Conservation (phyloP, 2,113 vertebrate genomes). For the Channa maculata region DNA sequence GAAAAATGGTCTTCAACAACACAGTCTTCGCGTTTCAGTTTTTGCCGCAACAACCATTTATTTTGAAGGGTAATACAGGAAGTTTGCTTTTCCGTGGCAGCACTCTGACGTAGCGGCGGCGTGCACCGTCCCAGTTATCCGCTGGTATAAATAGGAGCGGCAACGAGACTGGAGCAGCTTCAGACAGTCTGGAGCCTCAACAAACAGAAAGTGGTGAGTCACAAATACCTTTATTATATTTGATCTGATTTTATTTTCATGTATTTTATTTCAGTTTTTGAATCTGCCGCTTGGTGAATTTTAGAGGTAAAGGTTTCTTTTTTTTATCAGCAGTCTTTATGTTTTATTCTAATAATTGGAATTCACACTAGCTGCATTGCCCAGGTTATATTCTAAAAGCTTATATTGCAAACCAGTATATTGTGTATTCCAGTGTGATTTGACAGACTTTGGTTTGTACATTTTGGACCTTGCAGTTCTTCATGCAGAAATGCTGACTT, state of each 20-base stretch:
- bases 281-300: conserved; percentile 27
- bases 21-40: too few species aligned
- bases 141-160: conserved; percentile 59
- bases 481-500: conserved; percentile 19
- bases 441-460: background rate
- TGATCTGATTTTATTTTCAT: background rate
- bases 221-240: background rate
- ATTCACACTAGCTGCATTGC: background rate
- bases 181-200: conserved; percentile 53
- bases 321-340: background rate
- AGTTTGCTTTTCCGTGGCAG: accelerated
- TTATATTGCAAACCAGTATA: too few species aligned
- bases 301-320: background rate
- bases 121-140: conserved; percentile 45
- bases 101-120: background rate
- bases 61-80: conserved; percentile 46
- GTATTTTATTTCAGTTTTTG: background rate
- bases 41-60: conserved; percentile 6
- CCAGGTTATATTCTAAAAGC: background rate
- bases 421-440: too few species aligned
- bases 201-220: conserved; percentile 62
- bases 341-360: background rate
- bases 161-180: conserved; percentile 32
- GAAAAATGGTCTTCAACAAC: too few species aligned
- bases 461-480: background rate